A percentile compares a stretch with the other conserved stretches of the same genome.
phyloP scores from a whole-genome alignment of 2,888 invertebrate genomes.

The Syritta pipiens region DNA sequence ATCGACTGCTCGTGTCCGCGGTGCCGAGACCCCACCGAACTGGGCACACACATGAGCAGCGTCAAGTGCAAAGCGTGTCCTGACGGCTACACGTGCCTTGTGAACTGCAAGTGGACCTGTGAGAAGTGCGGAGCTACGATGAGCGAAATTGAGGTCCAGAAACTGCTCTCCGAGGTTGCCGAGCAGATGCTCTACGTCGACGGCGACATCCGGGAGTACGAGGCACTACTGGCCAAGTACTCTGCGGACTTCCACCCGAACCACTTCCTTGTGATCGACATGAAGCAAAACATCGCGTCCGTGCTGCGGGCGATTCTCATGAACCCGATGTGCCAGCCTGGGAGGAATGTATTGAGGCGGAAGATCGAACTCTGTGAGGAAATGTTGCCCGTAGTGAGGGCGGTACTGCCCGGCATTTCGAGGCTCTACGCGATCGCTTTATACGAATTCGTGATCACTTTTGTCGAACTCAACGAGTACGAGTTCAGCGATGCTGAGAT shows the following conservation, averaged over 20 bases:
- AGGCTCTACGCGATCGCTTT: constrained; percentile 84
- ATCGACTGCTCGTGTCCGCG: constrained; percentile 85
- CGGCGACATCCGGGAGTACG: constrained; percentile 76
- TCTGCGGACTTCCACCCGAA: constrained; percentile 82
- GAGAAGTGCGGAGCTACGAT: constrained; percentile 70
- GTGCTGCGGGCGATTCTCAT: constrained; percentile 81
- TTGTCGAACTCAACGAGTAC: constrained; percentile 83
- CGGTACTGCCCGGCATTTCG: constrained; percentile 82
- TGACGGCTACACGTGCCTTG: constrained; percentile 72
- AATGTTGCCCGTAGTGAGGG: constrained; percentile 83
- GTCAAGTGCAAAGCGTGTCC: constrained; percentile 84
- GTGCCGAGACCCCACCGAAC: constrained; percentile 86
- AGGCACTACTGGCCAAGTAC: constrained; percentile 81
- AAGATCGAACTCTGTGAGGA: constrained; percentile 85
- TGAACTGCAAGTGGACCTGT: constrained; percentile 74
- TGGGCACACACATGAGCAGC: constrained; percentile 86
- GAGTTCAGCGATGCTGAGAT: constrained; percentile 83
- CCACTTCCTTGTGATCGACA: constrained; percentile 84
- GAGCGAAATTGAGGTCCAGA: constrained; percentile 78
- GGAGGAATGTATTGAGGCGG: constrained; percentile 81
- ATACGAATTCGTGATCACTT: constrained; percentile 87
- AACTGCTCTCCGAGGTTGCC: constrained; percentile 79
- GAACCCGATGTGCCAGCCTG: constrained; percentile 80
- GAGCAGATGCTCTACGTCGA: constrained; percentile 78
- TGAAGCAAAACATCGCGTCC: constrained; percentile 86